Conservation (phyloP, 2,797 vertebrate genomes). For the Scyliorhinus canicula region DNA sequence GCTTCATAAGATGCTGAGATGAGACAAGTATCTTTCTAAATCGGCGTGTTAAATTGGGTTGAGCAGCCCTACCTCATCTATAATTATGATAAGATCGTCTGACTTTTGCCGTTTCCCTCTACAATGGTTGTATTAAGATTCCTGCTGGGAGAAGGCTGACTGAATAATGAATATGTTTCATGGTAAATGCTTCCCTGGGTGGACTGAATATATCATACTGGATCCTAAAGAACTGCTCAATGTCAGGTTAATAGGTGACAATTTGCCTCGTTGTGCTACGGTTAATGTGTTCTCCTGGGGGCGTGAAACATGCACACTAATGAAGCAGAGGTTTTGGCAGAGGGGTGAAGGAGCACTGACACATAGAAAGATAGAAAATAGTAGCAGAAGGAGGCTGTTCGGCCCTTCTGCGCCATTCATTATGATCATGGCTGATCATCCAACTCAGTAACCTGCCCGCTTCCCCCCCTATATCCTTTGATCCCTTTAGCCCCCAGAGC, state of each 20-base stretch:
- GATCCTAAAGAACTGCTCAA: background rate
- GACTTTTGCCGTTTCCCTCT: background rate
- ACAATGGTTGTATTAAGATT: background rate
- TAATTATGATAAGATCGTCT: background rate
- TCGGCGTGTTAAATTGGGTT: background rate
- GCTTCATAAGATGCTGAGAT: background rate
- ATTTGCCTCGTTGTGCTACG: background rate
- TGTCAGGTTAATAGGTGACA: background rate
- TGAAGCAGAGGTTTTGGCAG: background rate
- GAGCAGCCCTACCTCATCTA: background rate
- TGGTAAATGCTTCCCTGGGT: background rate
- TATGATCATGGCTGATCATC: no score
- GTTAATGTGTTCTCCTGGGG: background rate
- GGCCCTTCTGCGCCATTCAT: no score
- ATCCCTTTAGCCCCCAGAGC: no score
- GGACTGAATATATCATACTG: background rate
- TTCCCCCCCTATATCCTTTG: no score
- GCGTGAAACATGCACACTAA: background rate
- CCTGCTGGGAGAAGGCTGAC: background rate
- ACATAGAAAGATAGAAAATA: no score
- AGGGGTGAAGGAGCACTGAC: background rate
- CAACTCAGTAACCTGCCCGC: no score
- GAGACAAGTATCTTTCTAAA: background rate
- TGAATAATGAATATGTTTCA: conserved; percentile 3
- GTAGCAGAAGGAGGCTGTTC: no score